Evolutionary conservation across 2,113 vertebrate genomes (phyloP).

Genomic region (Argyrosomus japonicus): DNA sequence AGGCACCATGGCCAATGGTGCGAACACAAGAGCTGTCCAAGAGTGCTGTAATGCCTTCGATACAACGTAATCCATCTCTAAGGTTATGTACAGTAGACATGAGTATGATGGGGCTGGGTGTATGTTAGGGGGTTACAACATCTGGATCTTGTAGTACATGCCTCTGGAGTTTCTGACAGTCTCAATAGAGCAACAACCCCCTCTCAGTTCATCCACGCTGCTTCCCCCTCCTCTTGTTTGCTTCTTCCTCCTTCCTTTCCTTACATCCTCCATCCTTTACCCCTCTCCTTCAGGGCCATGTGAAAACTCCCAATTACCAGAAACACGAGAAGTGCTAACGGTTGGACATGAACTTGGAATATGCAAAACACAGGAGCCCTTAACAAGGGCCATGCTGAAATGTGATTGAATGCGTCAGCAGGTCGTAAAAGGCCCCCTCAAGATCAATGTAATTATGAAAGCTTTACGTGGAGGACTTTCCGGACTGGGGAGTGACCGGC

Average conservation of each 20-base stretch:
- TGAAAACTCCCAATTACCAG: slow-evolving; percentile 82
- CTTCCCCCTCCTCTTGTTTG: slow-evolving; percentile 12
- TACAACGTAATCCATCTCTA: slow-evolving; percentile 13
- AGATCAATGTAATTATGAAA: slow-evolving; percentile 78
- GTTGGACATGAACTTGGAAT: slow-evolving; percentile 73
- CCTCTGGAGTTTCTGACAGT: slow-evolving; percentile 69
- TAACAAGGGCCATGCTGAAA: slow-evolving; percentile 73
- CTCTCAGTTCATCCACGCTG: background rate
- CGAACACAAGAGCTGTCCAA: slow-evolving; percentile 10
- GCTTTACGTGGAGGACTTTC: slow-evolving; percentile 66
- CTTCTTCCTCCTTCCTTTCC: slow-evolving; percentile 20
- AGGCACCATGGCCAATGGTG: slow-evolving; percentile 6
- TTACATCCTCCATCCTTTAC: slow-evolving; percentile 23
- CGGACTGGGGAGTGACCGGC: slow-evolving; percentile 54
- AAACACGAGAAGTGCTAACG: slow-evolving; percentile 63
- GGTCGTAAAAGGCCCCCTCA: slow-evolving; percentile 74
- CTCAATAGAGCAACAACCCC: slow-evolving; percentile 45
- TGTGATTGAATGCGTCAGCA: slow-evolving; percentile 72
- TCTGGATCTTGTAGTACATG: slow-evolving; percentile 77
- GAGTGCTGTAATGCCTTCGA: slow-evolving; percentile 10
- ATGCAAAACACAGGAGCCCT: slow-evolving; percentile 65
- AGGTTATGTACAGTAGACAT: slow-evolving; percentile 32
- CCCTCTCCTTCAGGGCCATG: slow-evolving; percentile 59
- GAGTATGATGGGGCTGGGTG: background rate
- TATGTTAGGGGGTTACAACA: slow-evolving; percentile 47